These are phyloP conservation scores for Prunella himalayana DNA, from an alignment of 2,113 vertebrate species.

Conservation along the genomic window DNA sequence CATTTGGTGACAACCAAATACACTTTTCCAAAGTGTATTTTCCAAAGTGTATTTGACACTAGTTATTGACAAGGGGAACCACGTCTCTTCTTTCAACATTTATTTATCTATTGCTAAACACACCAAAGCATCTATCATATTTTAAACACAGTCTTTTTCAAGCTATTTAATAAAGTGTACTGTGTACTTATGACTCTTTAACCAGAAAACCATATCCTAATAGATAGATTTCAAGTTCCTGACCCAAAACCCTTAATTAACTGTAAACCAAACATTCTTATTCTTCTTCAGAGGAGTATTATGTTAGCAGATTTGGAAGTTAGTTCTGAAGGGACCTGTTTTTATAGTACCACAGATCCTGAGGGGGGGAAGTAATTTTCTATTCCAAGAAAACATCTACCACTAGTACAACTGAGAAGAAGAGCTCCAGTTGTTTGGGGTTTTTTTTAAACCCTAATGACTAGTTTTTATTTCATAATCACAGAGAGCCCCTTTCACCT, in stretches of 20 bases:
- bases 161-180: slow-evolving; percentile 36
- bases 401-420: background rate
- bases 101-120: slow-evolving; percentile 8
- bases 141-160: slow-evolving; percentile 6
- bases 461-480: slow-evolving; percentile 35
- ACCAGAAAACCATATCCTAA: slow-evolving; percentile 54
- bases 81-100: background rate
- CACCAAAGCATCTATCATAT: background rate
- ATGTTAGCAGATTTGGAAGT: slow-evolving; percentile 51
- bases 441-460: slow-evolving; percentile 12
- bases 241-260: slow-evolving; percentile 42
- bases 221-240: slow-evolving; percentile 61
- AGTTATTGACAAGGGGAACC: background rate
- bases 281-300: slow-evolving; percentile 59
- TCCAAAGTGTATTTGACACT: too few relatives aligned
- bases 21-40: background rate
- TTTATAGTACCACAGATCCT: slow-evolving; percentile 46
- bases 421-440: background rate
- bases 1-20: background rate
- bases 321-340: slow-evolving; percentile 34
- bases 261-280: slow-evolving; percentile 46
- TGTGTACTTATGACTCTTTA: slow-evolving; percentile 47
- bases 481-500: slow-evolving; percentile 3
- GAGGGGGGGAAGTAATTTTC: slow-evolving; percentile 26
- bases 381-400: slow-evolving; percentile 62